These are phyloP conservation scores for Agrochola litura DNA, from an alignment of 2,888 invertebrate species.

Conservation along the genomic window DNA sequence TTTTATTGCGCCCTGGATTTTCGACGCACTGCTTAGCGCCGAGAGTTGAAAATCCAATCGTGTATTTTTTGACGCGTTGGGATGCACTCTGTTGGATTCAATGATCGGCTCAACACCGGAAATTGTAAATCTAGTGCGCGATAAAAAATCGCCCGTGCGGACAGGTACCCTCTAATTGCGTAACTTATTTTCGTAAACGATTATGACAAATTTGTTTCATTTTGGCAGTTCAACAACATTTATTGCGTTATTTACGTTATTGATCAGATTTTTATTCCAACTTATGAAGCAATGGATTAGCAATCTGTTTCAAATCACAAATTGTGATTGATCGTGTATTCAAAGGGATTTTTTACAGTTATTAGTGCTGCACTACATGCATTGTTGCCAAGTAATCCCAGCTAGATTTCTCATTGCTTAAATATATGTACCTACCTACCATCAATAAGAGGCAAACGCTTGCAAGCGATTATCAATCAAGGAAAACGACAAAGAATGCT, in stretches of 20 bases:
- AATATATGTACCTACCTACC: not conserved
- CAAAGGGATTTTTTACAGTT: not conserved
- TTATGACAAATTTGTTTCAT: too few relatives aligned
- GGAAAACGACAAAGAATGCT: not conserved
- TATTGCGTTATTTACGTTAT: too few relatives aligned
- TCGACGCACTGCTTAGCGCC: not conserved
- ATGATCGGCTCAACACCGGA: not conserved
- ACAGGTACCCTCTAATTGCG: too few relatives aligned
- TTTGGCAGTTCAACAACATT: too few relatives aligned
- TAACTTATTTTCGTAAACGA: too few relatives aligned
- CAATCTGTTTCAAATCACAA: too few relatives aligned
- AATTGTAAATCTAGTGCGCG: too few relatives aligned
- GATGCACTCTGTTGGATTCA: not conserved
- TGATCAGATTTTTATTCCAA: too few relatives aligned
- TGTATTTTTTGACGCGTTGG: not conserved
- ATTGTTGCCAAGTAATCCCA: not conserved
- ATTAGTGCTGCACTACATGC: not conserved
- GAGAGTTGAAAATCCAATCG: not conserved
- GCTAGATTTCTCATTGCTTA: not conserved
- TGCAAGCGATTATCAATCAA: not conserved
- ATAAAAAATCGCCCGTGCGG: not conserved
- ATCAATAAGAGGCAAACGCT: not conserved
- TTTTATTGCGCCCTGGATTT: not conserved
- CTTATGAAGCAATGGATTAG: too few relatives aligned
- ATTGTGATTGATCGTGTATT: too few relatives aligned